Base-by-base conservation (phyloP, 2,113 vertebrate genomes). In the Asarcornis scutulata region DNA sequence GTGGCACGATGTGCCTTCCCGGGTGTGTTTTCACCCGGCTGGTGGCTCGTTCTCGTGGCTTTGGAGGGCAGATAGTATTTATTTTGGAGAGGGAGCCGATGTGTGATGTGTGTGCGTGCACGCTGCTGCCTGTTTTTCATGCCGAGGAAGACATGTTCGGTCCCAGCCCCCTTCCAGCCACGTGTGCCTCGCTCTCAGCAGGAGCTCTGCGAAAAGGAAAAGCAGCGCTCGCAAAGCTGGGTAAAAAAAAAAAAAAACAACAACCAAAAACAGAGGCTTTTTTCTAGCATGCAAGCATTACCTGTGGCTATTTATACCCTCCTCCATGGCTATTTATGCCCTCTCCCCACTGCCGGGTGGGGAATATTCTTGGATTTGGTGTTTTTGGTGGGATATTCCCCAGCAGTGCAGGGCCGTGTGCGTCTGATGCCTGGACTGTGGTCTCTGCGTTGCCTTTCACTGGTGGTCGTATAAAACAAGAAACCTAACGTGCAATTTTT, bases 271-370 rank as follows among this genome's bases (percentile, higher is more conserved):
- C 77, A 74, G 95, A 36, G n/a, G 50, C 21, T 77, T 91, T 16
- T 94, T 84, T 92, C 75, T 86, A 93, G 94, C 55, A 10, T 23
- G 25, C 56, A 62, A 71, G 88, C 50, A 58, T 91, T 95, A 96
- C 96, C 87, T 93, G 17, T 52, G 71, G 88, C 80, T 96, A 83
- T 97, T 97, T 96, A 85, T 94, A 83, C 87, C 62, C 6, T 93
- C 68, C 84, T 95, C 72, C 67, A 91, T 80, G 71, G 88, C 80
- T 96, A 75, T 97, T 97, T 96, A 85, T 93, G 83, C 87, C 62
- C 5, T 93, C 68, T 77, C 81, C 32, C 52, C 72, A 50, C 85
- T 95, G 91, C 82, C 77, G 88, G 79, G 63, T 83, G 82, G 93
- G 93, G 83, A 89, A 82, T 68, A 58, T 91, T 88, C 77, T 53